These are phyloP conservation scores for Danionella cerebrum DNA, from an alignment of 2,113 vertebrate species.

Conservation along the genomic window DNA sequence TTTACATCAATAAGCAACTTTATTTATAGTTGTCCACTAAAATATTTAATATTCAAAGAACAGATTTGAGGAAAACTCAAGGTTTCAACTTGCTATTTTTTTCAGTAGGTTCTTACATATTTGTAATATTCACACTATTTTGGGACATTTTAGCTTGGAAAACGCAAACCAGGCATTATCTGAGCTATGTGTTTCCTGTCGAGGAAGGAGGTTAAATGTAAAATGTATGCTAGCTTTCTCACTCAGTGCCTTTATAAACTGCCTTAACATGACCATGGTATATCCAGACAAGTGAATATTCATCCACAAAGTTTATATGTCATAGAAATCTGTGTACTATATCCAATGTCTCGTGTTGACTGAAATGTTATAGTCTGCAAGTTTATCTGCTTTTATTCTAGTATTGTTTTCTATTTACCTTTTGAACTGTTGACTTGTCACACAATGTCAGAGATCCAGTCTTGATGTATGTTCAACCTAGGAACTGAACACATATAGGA, in stretches of 20 bases:
- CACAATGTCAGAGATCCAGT: neutral
- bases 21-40: too few relatives aligned
- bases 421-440: constrained; percentile 41
- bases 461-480: neutral
- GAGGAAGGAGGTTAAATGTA: neutral
- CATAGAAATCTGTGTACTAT: neutral
- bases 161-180: neutral
- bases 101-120: too few relatives aligned
- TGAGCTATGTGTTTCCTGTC: neutral
- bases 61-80: too few relatives aligned
- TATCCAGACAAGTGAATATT: neutral
- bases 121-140: too few relatives aligned
- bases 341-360: neutral
- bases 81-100: too few relatives aligned
- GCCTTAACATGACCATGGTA: neutral
- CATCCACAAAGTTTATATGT: constrained; percentile 2
- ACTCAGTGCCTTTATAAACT: neutral
- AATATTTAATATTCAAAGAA: too few relatives aligned
- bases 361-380: constrained; percentile 23
- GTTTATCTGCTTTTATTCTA: constrained; percentile 38
- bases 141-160: too few relatives aligned
- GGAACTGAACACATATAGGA: constrained; percentile 14
- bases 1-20: too few relatives aligned
- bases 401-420: constrained; percentile 22
- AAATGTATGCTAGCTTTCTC: neutral